Evolutionary conservation across 2,797 vertebrate genomes (phyloP).

Genomic region (Knipowitschia caucasica): DNA sequence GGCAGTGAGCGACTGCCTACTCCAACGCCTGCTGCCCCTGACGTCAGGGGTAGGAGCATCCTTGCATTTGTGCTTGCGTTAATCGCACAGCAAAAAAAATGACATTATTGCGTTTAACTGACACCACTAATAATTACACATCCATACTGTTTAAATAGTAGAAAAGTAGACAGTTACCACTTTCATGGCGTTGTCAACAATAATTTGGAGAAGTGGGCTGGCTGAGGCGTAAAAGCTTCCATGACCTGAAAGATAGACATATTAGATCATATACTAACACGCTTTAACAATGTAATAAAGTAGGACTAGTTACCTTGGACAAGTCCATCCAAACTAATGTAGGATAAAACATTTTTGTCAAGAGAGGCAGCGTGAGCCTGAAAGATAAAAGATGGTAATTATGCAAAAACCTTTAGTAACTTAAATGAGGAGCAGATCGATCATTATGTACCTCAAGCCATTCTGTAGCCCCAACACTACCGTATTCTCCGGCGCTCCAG

Average conservation of each 20-base stretch:
- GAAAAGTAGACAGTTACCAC: conserved; percentile 65
- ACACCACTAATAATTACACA: too few relatives aligned
- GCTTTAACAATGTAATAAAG: neutral
- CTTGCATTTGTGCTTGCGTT: too few relatives aligned
- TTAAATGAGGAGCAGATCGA: neutral
- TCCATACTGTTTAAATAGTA: too few relatives aligned
- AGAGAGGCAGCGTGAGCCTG: conserved; percentile 84
- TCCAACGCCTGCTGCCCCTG: too few relatives aligned
- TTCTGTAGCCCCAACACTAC: conserved; percentile 88
- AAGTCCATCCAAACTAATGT: conserved; percentile 87
- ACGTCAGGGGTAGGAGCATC: too few relatives aligned
- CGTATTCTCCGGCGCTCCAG: conserved; percentile 90
- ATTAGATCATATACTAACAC: neutral
- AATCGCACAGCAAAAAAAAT: too few relatives aligned
- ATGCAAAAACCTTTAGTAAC: neutral
- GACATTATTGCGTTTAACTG: too few relatives aligned
- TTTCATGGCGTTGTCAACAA: conserved; percentile 77
- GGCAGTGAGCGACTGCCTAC: too few relatives aligned
- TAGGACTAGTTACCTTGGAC: conserved; percentile 76
- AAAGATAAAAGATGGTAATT: neutral
- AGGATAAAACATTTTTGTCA: conserved; percentile 81
- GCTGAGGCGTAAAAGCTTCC: conserved; percentile 77
- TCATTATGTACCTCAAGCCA: conserved; percentile 86
- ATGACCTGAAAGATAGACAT: conserved; percentile 65
- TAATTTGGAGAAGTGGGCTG: conserved; percentile 82